Conservation (phyloP, 2,888 invertebrate species). For the Eilema caniola region DNA sequence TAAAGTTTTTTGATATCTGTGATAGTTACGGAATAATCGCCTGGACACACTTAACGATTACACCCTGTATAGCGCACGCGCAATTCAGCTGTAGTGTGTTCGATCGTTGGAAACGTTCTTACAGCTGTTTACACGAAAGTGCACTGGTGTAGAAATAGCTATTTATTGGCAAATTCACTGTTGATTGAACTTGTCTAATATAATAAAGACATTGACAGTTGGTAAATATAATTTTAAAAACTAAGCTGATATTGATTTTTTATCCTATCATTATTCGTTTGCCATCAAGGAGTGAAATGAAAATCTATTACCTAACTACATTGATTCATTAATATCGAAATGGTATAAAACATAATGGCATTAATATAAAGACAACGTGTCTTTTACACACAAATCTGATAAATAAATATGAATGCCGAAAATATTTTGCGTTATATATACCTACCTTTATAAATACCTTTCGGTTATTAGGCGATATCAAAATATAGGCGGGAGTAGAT, state of each 20-base stretch:
- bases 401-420: constrained; percentile 26
- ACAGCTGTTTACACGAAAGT: too few relatives aligned
- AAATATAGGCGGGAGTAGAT: constrained; percentile 51
- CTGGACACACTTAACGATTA: too few relatives aligned
- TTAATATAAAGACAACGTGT: constrained; percentile 13
- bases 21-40: too few relatives aligned
- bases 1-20: too few relatives aligned
- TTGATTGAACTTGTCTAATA: too few relatives aligned
- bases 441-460: constrained; percentile 30
- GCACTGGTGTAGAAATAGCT: too few relatives aligned
- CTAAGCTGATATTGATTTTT: neutral
- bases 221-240: neutral
- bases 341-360: constrained; percentile 29
- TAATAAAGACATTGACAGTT: too few relatives aligned
- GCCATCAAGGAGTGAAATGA: neutral
- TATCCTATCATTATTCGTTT: neutral
- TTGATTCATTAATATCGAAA: constrained; percentile 31
- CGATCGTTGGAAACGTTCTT: too few relatives aligned
- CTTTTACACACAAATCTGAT: constrained; percentile 34
- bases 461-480: constrained; percentile 38
- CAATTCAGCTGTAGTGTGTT: too few relatives aligned
- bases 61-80: too few relatives aligned
- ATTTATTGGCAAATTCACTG: too few relatives aligned
- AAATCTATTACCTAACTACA: constrained; percentile 15
- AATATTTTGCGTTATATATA: constrained; percentile 26